phyloP scores from a whole-genome alignment of 1,140 invertebrate genomes.

The Drosophila lini region DNA sequence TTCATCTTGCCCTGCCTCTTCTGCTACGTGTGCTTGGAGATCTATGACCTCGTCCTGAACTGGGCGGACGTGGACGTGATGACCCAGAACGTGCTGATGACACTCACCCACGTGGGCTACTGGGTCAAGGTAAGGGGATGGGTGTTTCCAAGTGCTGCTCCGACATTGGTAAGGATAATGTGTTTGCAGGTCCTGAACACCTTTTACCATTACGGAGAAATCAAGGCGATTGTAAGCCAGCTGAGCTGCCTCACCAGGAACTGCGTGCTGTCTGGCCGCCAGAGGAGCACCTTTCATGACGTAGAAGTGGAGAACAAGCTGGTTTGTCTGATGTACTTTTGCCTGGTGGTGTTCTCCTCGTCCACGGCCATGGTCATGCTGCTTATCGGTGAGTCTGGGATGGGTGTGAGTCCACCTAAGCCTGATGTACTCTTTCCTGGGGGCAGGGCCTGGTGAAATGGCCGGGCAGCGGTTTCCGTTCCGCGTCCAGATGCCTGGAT shows the following conservation, averaged over 20 bases:
- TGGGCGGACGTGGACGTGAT: constrained; percentile 54
- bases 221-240: constrained; percentile 24
- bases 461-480: constrained; percentile 67
- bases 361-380: constrained; percentile 49
- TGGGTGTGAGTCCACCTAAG: neutral
- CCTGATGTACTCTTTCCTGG: neutral
- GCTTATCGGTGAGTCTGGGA: constrained; percentile 37
- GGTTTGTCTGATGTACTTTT: constrained; percentile 53
- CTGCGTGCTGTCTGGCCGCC: constrained; percentile 44
- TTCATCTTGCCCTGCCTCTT: constrained; percentile 24
- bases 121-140: constrained; percentile 49
- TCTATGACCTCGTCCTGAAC: constrained; percentile 61
- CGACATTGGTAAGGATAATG: neutral
- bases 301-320: constrained; percentile 58
- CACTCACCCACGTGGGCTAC: constrained; percentile 60
- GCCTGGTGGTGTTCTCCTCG: constrained; percentile 47
- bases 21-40: constrained; percentile 51
- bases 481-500: constrained; percentile 53
- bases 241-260: constrained; percentile 29
- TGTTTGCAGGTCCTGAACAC: constrained; percentile 44
- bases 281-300: constrained; percentile 43
- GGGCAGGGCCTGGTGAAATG: constrained; percentile 55
- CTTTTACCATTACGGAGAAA: constrained; percentile 38
- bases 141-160: neutral
- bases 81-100: constrained; percentile 67